Evolutionary conservation across 2,888 invertebrate species (phyloP).

Genomic region (Cyrtodaria siliqua): DNA sequence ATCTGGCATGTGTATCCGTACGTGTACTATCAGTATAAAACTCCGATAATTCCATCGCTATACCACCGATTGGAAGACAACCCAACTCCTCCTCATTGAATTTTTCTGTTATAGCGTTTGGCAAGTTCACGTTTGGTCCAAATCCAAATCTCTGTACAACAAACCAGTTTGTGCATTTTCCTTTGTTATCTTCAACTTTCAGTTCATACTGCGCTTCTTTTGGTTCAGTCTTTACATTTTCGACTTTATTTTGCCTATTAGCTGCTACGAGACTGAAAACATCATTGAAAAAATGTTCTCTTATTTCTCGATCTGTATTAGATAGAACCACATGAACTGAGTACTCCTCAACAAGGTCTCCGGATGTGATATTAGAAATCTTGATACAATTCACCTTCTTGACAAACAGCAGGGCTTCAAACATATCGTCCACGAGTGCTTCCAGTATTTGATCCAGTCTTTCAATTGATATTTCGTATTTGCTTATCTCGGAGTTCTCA

Average conservation of each 20-base stretch:
- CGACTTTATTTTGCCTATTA: conserved; percentile 15
- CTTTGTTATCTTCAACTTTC: conserved; percentile 16
- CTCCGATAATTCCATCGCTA: conserved; percentile 56
- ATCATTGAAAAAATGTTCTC: conserved; percentile 20
- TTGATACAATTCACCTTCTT: conserved; percentile 24
- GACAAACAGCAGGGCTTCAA: conserved; percentile 51
- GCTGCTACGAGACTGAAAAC: conserved; percentile 11
- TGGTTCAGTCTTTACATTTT: neutral
- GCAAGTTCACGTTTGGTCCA: conserved; percentile 24
- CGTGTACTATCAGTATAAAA: neutral
- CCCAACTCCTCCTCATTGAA: conserved; percentile 63
- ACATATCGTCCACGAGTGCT: conserved; percentile 33
- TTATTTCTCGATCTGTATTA: conserved; percentile 12
- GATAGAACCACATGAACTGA: conserved; percentile 31
- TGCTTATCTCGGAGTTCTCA: conserved; percentile 68
- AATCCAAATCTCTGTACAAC: conserved; percentile 75
- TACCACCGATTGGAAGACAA: conserved; percentile 72
- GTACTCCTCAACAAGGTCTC: conserved; percentile 42
- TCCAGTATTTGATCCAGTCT: conserved; percentile 18
- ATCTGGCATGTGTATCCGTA: neutral
- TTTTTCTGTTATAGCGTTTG: conserved; percentile 56
- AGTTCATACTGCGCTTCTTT: conserved; percentile 37
- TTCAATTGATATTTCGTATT: conserved; percentile 23
- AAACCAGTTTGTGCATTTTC: conserved; percentile 66
- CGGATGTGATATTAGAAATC: conserved; percentile 41